Evolutionary conservation across 2,888 invertebrate species (phyloP), one percentile per base, ranked within the genome.

Genomic region (Leptinotarsa peninsularis): DNA sequence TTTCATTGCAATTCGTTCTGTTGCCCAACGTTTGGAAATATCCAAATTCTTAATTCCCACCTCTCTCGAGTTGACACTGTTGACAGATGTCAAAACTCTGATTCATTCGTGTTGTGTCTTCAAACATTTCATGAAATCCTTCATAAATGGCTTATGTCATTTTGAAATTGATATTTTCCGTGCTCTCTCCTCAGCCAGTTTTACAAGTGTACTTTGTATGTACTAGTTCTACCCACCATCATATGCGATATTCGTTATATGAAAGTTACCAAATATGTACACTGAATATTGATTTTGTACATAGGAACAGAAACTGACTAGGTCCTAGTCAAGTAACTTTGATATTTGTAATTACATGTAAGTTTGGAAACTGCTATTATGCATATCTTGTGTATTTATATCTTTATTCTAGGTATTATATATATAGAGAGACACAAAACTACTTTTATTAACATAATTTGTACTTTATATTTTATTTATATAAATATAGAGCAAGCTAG

Each of bases 191-290:
- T 66, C 71, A 71, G 74, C 72, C 76, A 72, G 75, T 79, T 79
- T 76, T 76, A 74, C 27, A 74, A 76, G 74, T 67, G 76, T 77
- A 76, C 73, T 71, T 66, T 49, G 23, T 60, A 71, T 69, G 56
- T 69, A 58, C 43, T 69, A 56, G 56, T 56, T 56, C 56, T 69
- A 69, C 72, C 73, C 73, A 54, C 69, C 72, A 75, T 80, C 82
- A 81, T 84, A 83, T 81, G 83, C 83, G 81, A 74, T 82, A 80
- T 86, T 86, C 84, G 85, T 87, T 88, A 88, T 86, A 86, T 86
- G 85, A 86, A 81, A 88, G 88, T 88, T 88, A 88, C 88, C 88
- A 88, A 88, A 88, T 88, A 88, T 88, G 87, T 88, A 87, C 87
- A 86, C 86, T 85, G 84, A 86, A 84, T 82, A 80, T 81, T 80